Evolutionary conservation across 2,113 vertebrate genomes (phyloP).

Genomic region (Corythornis cristatus): DNA sequence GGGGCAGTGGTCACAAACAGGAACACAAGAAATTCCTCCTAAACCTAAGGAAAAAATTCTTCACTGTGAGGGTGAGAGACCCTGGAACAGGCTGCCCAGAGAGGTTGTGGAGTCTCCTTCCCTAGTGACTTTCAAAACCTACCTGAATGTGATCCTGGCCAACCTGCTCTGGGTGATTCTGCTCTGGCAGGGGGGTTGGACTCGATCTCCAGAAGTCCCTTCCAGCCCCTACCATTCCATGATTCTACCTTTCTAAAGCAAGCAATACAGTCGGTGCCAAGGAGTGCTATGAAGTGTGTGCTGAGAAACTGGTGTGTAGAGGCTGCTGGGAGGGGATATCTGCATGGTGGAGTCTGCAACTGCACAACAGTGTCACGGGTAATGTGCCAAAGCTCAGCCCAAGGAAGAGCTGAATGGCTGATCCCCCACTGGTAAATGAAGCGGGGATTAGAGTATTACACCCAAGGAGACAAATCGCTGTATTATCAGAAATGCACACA

Average conservation of each 20-base stretch:
- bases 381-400: background rate
- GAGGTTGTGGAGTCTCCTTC: too few relatives aligned
- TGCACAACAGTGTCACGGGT: background rate
- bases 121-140: too few relatives aligned
- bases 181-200: too few relatives aligned
- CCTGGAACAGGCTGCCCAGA: too few relatives aligned
- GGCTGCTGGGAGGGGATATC: background rate
- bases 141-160: too few relatives aligned
- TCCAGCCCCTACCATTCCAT: too few relatives aligned
- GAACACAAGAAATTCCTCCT: too few relatives aligned
- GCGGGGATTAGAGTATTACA: background rate
- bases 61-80: too few relatives aligned
- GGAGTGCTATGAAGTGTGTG: background rate
- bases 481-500: background rate
- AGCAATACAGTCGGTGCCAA: background rate
- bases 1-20: too few relatives aligned
- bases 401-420: background rate
- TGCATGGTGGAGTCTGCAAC: background rate
- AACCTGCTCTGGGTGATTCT: too few relatives aligned
- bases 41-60: too few relatives aligned
- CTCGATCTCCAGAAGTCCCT: too few relatives aligned
- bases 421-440: background rate
- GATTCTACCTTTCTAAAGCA: background rate
- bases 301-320: background rate
- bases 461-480: background rate